Evolutionary conservation across 1,140 invertebrate genomes (phyloP).

Genomic region (Diuraphis noxia): DNA sequence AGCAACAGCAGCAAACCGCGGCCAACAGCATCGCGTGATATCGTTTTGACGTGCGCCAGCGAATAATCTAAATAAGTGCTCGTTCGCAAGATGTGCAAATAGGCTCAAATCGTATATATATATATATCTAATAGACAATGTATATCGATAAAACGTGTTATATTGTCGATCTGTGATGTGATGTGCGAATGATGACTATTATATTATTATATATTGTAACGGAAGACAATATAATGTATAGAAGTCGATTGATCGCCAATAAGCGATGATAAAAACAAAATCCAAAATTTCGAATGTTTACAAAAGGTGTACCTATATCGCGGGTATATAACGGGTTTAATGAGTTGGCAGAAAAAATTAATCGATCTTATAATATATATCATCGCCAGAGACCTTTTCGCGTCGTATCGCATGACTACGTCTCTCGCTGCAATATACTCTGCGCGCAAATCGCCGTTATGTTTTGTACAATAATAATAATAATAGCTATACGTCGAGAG

Average conservation of each 20-base stretch:
- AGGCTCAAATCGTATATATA: background rate
- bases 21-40: background rate
- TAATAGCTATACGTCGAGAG: background rate
- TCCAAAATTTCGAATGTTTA: background rate
- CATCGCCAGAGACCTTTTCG: background rate
- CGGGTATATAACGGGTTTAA: slow-evolving; percentile 18
- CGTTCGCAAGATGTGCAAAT: slow-evolving; percentile 44
- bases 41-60: background rate
- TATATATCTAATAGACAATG: background rate
- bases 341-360: slow-evolving; percentile 15
- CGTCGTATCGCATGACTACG: background rate
- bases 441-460: slow-evolving; percentile 17
- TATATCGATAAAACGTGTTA: background rate
- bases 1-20: slow-evolving; percentile 29
- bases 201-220: too few relatives aligned
- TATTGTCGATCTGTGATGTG: background rate
- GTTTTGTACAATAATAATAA: background rate
- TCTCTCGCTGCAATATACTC: background rate
- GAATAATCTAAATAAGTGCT: background rate
- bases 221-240: background rate
- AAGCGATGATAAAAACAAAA: background rate
- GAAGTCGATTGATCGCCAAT: background rate
- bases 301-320: background rate
- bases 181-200: background rate
- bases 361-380: background rate